Base-by-base conservation (phyloP, 2,113 vertebrate genomes). In the Melanotaenia duboulayi region DNA sequence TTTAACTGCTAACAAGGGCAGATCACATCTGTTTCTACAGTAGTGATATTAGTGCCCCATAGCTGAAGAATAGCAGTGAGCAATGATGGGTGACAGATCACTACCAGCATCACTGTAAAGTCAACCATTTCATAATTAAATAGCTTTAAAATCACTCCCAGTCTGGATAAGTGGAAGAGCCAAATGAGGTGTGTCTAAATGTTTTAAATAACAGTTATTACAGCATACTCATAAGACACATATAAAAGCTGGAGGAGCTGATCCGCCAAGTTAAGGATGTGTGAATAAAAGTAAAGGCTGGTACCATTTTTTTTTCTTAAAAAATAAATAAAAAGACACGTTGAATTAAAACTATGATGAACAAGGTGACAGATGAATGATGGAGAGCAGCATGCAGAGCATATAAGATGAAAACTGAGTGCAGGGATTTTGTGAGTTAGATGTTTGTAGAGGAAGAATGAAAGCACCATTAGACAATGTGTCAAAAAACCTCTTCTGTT, bases 21-120 rank as follows among this genome's bases (percentile, higher is more conserved):
- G 59, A 63, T 63, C 51, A 20, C 25, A 76, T 72, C 46, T 56
- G 56, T 75, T 80, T 72, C 56, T 32, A n/a, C n/a, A n/a, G n/a
- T n/a, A 40, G 51, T 63, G 52, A 71, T 79, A 62, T 77, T 65
- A 72, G 46, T 19, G 62, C 22, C 71, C n/a, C 44, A 28, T 54
- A 63, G 70, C 24, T 66, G 39, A 72, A 77, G 65, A 16, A 67
- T 8, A 1, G 10, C 37, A 44, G 62, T 37, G 52, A 77, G 78
- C 65, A 87, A 86, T 73, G 60, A 55, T 19, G 58, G 52, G 61
- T 78, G 86, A 79, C 71, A 79, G 78, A 86, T 80, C 17, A 25
- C 46, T 14, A 57, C 66, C 49, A 69, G 66, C 46, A 28, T 70
- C 57, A 42, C 28, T 40, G 28, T 82, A 64, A 80, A 48, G 32